These are phyloP conservation scores for Grantiella picta DNA, from an alignment of 2,113 vertebrate species.

Conservation along the genomic window DNA sequence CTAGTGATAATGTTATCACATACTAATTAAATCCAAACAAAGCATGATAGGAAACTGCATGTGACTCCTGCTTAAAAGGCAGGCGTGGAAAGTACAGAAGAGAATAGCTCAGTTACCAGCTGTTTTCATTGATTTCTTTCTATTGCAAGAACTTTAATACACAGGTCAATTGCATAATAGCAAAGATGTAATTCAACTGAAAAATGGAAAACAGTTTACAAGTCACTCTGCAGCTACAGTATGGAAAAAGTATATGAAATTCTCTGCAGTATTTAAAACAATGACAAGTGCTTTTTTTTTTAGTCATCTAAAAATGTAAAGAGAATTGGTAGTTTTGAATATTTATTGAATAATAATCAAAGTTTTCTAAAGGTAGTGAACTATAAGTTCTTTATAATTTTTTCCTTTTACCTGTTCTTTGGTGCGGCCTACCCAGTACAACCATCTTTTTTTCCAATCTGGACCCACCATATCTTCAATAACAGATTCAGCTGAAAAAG, in stretches of 20 bases:
- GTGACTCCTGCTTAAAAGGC: not conserved
- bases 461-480: constrained; percentile 96
- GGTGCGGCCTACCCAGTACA: constrained; percentile 85
- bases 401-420: constrained; percentile 85
- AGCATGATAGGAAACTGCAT: not conserved
- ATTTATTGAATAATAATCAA: not conserved
- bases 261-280: not conserved
- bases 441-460: constrained; percentile 94
- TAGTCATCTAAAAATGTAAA: not conserved
- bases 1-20: not conserved
- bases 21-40: not conserved
- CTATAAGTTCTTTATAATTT: not conserved
- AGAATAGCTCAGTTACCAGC: not conserved
- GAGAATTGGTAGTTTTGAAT: not conserved
- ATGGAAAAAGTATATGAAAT: not conserved
- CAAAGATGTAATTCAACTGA: not conserved
- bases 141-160: not conserved
- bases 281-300: not conserved
- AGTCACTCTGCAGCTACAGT: not conserved
- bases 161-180: not conserved
- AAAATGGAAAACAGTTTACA: not conserved
- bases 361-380: not conserved
- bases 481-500: constrained; percentile 85
- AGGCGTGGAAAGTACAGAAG: not conserved
- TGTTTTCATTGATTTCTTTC: not conserved